Conservation (phyloP, 2,113 vertebrate species). For the Excalfactoria chinensis region DNA sequence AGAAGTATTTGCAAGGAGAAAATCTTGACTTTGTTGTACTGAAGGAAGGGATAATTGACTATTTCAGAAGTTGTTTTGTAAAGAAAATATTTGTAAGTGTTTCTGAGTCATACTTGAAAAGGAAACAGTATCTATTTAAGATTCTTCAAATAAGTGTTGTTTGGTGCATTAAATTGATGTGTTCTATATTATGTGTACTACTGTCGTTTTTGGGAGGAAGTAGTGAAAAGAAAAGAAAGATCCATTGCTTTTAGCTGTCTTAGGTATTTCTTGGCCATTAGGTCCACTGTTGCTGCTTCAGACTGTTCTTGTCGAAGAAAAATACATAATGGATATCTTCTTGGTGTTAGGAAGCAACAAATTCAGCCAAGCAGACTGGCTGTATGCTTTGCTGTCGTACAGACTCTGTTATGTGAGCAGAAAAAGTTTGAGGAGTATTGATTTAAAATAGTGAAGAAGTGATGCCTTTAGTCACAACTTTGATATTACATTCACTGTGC, state of each 20-base stretch:
- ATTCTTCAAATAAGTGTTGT: background rate
- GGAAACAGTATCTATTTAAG: background rate
- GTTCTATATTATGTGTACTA: accelerated
- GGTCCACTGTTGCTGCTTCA: background rate
- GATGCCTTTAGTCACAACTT: background rate
- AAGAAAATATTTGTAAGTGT: background rate
- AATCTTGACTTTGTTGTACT: background rate
- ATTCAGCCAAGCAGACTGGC: background rate
- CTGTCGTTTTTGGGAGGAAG: background rate
- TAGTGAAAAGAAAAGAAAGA: background rate
- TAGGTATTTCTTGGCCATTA: background rate
- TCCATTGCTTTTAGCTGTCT: background rate
- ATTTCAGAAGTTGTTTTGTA: background rate
- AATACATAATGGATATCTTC: background rate
- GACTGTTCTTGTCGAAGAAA: background rate
- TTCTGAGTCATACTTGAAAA: background rate
- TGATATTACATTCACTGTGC: accelerated
- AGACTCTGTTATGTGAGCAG: background rate
- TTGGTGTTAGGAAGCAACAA: background rate
- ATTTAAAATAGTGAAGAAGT: background rate
- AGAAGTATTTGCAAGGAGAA: background rate
- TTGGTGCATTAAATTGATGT: background rate
- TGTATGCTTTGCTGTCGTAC: background rate
- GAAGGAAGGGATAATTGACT: background rate
- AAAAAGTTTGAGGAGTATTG: background rate